Evolutionary conservation across 1,140 invertebrate species (phyloP).

Genomic region (Rhagoletis zephyria): DNA sequence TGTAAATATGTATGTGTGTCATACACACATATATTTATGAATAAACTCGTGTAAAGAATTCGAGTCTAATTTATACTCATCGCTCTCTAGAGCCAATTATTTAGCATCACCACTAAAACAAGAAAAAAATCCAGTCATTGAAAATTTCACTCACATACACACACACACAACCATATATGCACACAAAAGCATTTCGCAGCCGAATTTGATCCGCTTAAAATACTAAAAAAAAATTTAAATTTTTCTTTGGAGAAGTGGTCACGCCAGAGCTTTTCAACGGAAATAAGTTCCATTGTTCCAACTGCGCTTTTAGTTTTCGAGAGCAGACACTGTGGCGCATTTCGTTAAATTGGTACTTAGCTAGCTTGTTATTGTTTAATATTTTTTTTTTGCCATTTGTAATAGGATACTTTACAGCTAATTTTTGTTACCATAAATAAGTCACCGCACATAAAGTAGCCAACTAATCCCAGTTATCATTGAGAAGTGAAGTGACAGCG

Average conservation of each 20-base stretch:
- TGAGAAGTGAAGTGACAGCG: not conserved
- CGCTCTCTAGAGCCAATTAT: too few relatives aligned
- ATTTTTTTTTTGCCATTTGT: not conserved
- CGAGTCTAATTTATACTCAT: too few relatives aligned
- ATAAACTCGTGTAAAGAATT: too few relatives aligned
- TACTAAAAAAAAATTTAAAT: not conserved
- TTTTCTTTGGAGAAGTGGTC: too few relatives aligned
- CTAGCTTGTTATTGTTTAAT: not conserved
- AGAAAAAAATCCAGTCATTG: too few relatives aligned
- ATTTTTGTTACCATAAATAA: conserved; percentile 31
- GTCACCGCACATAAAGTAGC: not conserved
- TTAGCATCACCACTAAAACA: too few relatives aligned
- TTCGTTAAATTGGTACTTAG: conserved; percentile 1
- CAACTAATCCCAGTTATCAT: not conserved
- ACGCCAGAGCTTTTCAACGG: not conserved
- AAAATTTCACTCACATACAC: too few relatives aligned
- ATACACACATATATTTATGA: too few relatives aligned
- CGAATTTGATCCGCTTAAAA: not conserved
- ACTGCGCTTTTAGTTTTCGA: not conserved
- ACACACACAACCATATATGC: too few relatives aligned
- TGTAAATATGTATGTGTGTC: too few relatives aligned
- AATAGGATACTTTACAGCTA: conserved; percentile 1
- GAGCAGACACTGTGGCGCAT: not conserved
- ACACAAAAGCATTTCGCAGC: not conserved
- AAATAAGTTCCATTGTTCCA: not conserved